phyloP scores from a whole-genome alignment of 2,797 vertebrate species.

The Sebastes cheni region DNA sequence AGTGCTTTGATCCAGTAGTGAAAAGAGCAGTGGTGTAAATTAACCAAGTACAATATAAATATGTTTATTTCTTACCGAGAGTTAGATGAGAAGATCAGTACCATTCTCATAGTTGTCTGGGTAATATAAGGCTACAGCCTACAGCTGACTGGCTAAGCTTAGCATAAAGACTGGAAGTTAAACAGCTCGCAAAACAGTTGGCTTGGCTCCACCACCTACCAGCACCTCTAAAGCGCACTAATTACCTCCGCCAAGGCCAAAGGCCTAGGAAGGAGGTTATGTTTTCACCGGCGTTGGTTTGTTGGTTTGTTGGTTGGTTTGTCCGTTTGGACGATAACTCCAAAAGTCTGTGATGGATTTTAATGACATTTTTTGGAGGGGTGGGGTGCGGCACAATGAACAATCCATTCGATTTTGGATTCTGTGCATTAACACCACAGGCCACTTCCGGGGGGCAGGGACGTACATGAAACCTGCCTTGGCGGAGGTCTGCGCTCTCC shows the following conservation, averaged over 20 bases:
- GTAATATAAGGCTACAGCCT: not conserved
- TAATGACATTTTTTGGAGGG: no score
- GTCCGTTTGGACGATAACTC: no score
- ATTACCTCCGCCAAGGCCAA: not conserved
- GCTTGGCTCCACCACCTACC: not conserved
- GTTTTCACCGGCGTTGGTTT: no score
- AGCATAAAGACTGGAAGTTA: not conserved
- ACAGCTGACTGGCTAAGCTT: not conserved
- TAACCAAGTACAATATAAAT: not conserved
- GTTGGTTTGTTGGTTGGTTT: no score
- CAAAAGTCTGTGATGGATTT: accelerated
- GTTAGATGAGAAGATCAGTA: not conserved
- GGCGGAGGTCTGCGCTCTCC: no score
- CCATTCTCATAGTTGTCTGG: not conserved
- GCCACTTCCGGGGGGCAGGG: no score
- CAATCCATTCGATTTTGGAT: no score
- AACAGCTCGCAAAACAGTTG: not conserved
- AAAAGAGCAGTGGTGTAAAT: not conserved
- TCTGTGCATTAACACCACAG: no score
- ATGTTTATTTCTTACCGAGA: not conserved
- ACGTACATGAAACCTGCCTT: no score
- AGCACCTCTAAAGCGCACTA: not conserved
- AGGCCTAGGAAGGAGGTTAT: no score
- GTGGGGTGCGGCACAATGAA: no score
- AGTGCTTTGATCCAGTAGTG: not conserved